Evolutionary conservation across 2,888 invertebrate genomes (phyloP).

Genomic region (Spisula subtruncata): DNA sequence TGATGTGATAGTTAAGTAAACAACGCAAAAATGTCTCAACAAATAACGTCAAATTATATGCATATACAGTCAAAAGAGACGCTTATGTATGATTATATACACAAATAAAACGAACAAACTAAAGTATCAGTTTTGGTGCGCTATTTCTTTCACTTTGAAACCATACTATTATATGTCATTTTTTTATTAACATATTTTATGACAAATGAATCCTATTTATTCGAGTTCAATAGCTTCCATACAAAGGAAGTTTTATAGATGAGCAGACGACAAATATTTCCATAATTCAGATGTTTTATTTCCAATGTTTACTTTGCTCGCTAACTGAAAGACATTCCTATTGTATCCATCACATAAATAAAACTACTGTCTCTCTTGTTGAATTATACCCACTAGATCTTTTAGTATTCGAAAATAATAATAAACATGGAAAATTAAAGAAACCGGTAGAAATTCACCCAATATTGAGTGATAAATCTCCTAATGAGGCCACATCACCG

Average conservation of each 20-base stretch:
- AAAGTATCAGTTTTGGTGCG: background rate
- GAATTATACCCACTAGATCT: background rate
- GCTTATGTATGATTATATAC: background rate
- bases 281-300: background rate
- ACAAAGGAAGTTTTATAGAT: conserved; percentile 10
- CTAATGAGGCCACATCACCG: background rate
- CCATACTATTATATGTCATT: background rate
- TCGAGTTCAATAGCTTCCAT: background rate
- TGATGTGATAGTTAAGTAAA: background rate
- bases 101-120: background rate
- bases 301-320: conserved; percentile 1
- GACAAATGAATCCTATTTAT: conserved; percentile 19
- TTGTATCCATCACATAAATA: background rate
- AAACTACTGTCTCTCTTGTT: background rate
- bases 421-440: background rate
- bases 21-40: background rate
- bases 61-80: background rate
- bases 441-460: background rate
- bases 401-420: background rate
- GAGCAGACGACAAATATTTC: background rate
- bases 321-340: background rate
- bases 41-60: conserved; percentile 8
- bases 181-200: conserved; percentile 6
- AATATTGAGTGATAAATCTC: background rate
- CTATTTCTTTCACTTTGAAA: background rate